Evolutionary conservation across 2,888 invertebrate genomes (phyloP), one percentile per base, ranked within the genome.

Genomic region (Tigriopus californicus): DNA sequence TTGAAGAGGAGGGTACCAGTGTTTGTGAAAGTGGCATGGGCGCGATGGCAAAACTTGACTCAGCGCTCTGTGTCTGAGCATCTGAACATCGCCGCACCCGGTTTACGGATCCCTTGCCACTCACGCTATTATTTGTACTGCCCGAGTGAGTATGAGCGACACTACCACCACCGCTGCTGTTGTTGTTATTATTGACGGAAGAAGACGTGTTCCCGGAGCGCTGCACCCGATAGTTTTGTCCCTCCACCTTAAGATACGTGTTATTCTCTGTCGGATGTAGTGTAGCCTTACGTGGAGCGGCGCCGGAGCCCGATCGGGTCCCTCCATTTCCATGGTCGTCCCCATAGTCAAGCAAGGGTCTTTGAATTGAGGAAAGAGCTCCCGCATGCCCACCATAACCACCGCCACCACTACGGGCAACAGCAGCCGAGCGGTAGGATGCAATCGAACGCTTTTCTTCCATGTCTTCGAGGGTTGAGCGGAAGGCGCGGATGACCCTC

Each of bases 401-500:
- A 33, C 33, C 33, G 33, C 33, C 33, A 33, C 33, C 33, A 33
- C 33, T 33, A 33, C 33, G 33, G 33, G 33, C 33, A 33, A 8
- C 33, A 33, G 33, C 33, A 42, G 41, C 20, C 10, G 56, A 56
- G 20, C 44, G 56, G n/a, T 46, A 20, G 11, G 56, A 56, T 82
- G 94, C 92, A 76, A 92, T 84, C 75, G 92, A 94, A 75, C 95
- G 89, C 70, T 92, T 85, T 78, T 98, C 97, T 79, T 91, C 95
- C 79, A 97, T 79, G 79, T 97, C 97, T 82, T 98, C 97, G 81
- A 98, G 81, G 73, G 86, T 94, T 71, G 92, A 92, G 80, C 88
- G 92, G 88, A 97, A 98, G 74, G 97, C 97, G 80, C 94, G 89
- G 79, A 97, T 94, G 78, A 98, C 97, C 78, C 97, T 90, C 79